Evolutionary conservation across 1,140 invertebrate species (phyloP).

Genomic region (Drosophila leontia): DNA sequence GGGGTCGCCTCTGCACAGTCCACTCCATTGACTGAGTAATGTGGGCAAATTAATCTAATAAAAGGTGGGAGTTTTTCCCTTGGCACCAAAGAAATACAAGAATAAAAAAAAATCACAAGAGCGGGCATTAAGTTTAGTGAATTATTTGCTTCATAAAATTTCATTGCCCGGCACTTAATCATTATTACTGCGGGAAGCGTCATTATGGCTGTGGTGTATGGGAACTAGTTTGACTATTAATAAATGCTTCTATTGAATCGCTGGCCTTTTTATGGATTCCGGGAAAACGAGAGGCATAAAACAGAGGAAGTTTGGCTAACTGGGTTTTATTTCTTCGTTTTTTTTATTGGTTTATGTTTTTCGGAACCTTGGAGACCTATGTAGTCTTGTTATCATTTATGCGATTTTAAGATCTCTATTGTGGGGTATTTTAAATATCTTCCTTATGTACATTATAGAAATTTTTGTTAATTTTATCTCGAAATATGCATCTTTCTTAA

Average conservation of each 20-base stretch:
- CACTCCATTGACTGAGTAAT: constrained; percentile 61
- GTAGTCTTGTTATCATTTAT: neutral
- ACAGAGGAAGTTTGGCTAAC: constrained; percentile 20
- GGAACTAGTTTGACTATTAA: constrained; percentile 53
- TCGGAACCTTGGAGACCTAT: neutral
- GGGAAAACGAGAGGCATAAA: constrained; percentile 4
- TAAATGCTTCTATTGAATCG: constrained; percentile 45
- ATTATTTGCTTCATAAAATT: constrained; percentile 61
- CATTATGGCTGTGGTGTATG: constrained; percentile 22
- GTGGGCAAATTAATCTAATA: constrained; percentile 79
- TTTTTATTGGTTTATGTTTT: neutral
- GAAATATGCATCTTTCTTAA: neutral
- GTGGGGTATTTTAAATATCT: neutral
- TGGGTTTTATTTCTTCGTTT: constrained; percentile 7
- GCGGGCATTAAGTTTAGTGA: constrained; percentile 47
- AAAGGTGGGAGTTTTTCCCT: constrained; percentile 71
- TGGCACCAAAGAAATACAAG: constrained; percentile 7
- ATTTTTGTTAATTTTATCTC: neutral
- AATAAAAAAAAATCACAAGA: constrained; percentile 20
- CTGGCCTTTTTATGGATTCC: constrained; percentile 25
- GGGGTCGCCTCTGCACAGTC: constrained; percentile 44
- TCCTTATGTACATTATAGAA: neutral
- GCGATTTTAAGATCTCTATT: neutral
- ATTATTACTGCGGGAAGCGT: constrained; percentile 44
- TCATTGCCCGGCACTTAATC: constrained; percentile 59